phyloP scores from a whole-genome alignment of 2,797 vertebrate species.

The Cossypha polioptera region DNA sequence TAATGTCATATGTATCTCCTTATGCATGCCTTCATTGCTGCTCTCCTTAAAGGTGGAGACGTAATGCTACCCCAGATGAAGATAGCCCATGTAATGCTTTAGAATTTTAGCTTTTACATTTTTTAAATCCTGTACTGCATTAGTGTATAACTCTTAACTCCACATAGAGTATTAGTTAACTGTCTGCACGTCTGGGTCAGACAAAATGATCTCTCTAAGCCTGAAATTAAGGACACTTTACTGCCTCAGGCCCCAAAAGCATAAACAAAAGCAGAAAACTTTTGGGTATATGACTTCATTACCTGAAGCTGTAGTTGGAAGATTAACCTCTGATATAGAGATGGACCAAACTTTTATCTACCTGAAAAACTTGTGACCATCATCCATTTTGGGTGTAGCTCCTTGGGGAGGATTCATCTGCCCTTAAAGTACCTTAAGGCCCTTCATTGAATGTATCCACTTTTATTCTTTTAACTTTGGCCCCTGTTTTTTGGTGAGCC shows the following conservation, averaged over 20 bases:
- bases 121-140: too few species aligned
- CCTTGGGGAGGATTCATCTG: not conserved
- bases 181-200: not conserved
- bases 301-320: not conserved
- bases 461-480: not conserved
- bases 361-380: not conserved
- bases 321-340: not conserved
- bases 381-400: rapidly evolving
- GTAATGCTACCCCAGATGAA: not conserved
- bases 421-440: not conserved
- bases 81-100: rapidly evolving
- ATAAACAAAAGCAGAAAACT: not conserved
- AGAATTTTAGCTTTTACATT: not conserved
- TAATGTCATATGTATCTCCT: not conserved
- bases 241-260: not conserved
- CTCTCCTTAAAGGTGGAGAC: not conserved
- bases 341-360: not conserved
- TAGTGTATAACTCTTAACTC: not conserved
- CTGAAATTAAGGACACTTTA: not conserved
- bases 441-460: not conserved
- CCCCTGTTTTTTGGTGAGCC: not conserved
- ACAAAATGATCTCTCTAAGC: not conserved
- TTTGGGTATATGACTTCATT: too few species aligned
- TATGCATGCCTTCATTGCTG: not conserved
- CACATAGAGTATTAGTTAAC: not conserved